These are phyloP conservation scores for Eledona agricola DNA, from an alignment of 2,888 invertebrate genomes.

Conservation along the genomic window DNA sequence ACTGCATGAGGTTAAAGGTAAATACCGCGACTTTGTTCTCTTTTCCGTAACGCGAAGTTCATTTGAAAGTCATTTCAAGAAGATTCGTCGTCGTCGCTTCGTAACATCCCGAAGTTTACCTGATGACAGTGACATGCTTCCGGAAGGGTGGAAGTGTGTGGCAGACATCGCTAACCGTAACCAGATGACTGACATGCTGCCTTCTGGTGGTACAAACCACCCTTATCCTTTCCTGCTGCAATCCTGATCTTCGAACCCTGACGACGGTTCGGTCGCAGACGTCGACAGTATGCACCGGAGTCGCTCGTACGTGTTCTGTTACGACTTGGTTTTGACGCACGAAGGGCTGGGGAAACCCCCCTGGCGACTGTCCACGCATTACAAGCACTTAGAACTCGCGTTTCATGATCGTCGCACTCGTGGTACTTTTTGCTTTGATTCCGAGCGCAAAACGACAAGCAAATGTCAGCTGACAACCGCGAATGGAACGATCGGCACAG, in stretches of 20 bases:
- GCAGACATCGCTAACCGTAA: constrained; percentile 59
- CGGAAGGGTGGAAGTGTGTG: constrained; percentile 57
- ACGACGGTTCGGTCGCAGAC: constrained; percentile 59
- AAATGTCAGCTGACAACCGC: constrained; percentile 47
- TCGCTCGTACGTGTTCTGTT: constrained; percentile 19
- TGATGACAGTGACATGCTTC: constrained; percentile 62
- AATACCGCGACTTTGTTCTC: not conserved
- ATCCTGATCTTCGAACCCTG: constrained; percentile 57
- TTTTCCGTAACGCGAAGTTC: not conserved
- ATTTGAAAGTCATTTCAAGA: too few relatives aligned
- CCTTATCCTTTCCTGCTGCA: constrained; percentile 59
- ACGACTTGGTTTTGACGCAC: constrained; percentile 23
- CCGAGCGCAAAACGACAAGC: constrained; percentile 6
- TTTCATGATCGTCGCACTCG: constrained; percentile 28
- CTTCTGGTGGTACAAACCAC: constrained; percentile 61
- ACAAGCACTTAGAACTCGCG: constrained; percentile 28
- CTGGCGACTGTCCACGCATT: constrained; percentile 36
- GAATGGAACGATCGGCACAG: constrained; percentile 43
- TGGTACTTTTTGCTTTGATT: constrained; percentile 24
- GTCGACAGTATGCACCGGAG: constrained; percentile 41
- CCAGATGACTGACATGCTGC: constrained; percentile 60
- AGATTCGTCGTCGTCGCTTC: too few relatives aligned
- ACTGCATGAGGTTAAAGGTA: constrained; percentile 7
- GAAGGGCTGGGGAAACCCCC: constrained; percentile 37
- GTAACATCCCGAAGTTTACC: constrained; percentile 48